These are phyloP conservation scores for Hyperopisus bebe DNA, from an alignment of 2,113 vertebrate genomes.

Conservation along the genomic window DNA sequence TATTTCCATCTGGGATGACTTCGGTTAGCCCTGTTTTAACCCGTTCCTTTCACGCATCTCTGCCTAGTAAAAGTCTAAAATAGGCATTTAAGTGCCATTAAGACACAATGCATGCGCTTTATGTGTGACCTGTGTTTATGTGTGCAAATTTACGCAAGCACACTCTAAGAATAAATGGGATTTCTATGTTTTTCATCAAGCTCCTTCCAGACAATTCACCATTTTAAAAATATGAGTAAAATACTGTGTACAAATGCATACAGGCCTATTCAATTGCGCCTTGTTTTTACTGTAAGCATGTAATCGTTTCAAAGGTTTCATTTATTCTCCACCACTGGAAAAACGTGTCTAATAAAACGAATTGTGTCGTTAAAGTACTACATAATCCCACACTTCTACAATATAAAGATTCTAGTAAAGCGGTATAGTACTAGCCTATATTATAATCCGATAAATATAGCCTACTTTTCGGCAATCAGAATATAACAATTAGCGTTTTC, in stretches of 20 bases:
- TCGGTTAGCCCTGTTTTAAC: conserved; percentile 23
- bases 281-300: neutral
- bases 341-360: neutral
- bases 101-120: neutral
- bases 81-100: neutral
- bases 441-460: neutral
- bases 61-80: neutral
- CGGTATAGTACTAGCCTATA: neutral
- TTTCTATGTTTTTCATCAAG: neutral
- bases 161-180: neutral
- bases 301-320: neutral
- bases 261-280: neutral
- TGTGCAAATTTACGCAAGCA: neutral
- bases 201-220: neutral
- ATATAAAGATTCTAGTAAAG: neutral
- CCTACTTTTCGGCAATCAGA: neutral
- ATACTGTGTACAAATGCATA: neutral
- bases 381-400: neutral
- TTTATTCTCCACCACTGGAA: neutral
- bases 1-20: conserved; percentile 27
- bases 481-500: neutral
- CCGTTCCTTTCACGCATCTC: neutral
- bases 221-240: neutral
- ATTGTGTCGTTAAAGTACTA: neutral
- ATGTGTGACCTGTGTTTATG: neutral